Conservation (phyloP, 2,888 invertebrate species). For the Drosophila cognata region DNA sequence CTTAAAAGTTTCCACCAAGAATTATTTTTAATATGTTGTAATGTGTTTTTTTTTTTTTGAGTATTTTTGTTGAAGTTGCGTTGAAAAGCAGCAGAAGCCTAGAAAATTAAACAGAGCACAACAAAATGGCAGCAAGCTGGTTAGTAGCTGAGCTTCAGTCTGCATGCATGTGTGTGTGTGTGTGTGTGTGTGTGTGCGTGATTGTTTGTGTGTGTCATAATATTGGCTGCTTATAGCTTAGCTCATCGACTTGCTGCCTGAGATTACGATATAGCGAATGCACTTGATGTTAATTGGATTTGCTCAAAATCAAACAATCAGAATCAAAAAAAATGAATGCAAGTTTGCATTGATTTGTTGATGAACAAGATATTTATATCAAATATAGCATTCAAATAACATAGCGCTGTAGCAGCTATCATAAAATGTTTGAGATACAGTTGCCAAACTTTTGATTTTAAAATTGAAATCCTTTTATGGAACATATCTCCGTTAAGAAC, state of each 20-base stretch:
- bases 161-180: conserved; percentile 5
- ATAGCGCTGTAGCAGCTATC: neutral
- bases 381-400: too few relatives aligned
- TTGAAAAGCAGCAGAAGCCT: conserved; percentile 45
- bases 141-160: conserved; percentile 15
- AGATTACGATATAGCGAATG: conserved; percentile 66
- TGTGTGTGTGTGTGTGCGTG: conserved; percentile 20
- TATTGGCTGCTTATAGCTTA: conserved; percentile 38
- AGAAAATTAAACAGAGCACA: conserved; percentile 81
- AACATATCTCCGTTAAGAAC: neutral
- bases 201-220: conserved; percentile 60
- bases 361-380: neutral
- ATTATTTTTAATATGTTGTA: conserved; percentile 74
- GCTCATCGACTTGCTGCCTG: conserved; percentile 19
- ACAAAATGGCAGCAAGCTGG: conserved; percentile 67
- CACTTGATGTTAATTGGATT: conserved; percentile 54
- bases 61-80: conserved; percentile 31
- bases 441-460: neutral
- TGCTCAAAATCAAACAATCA: conserved; percentile 27
- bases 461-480: neutral
- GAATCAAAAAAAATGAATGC: conserved; percentile 18
- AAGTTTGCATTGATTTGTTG: neutral
- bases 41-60: conserved; percentile 38
- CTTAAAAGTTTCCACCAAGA: conserved; percentile 66
- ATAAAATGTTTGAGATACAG: neutral